A percentile compares a stretch with the other conserved stretches of the same genome.
These are phyloP conservation scores for Knipowitschia caucasica DNA, from an alignment of 2,797 vertebrate species.

Conservation along the genomic window DNA sequence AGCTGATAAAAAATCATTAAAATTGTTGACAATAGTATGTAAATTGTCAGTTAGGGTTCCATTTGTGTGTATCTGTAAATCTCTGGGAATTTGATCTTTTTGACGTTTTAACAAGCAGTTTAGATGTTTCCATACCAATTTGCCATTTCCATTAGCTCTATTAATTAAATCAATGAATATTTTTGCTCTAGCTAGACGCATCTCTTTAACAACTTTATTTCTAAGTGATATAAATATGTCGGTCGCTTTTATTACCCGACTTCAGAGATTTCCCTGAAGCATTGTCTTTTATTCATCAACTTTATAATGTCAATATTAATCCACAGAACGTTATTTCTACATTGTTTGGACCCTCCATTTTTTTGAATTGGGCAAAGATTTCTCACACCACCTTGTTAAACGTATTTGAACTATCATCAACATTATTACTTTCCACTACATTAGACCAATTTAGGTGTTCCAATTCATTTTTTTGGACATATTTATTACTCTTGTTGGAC, in stretches of 20 bases:
- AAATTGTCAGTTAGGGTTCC: too few relatives aligned
- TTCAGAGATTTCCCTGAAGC: background rate
- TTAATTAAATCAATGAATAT: background rate
- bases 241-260: background rate
- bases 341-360: background rate
- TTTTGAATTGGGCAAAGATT: background rate
- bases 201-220: too few relatives aligned
- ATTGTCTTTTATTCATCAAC: slow-evolving; percentile 7
- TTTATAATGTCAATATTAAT: background rate
- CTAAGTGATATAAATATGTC: too few relatives aligned
- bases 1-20: background rate
- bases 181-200: background rate
- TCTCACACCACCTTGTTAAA: background rate
- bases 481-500: background rate
- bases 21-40: too few relatives aligned
- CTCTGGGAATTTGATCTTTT: background rate
- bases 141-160: background rate
- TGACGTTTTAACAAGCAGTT: background rate
- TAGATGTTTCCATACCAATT: background rate
- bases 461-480: background rate
- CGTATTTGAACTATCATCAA: background rate
- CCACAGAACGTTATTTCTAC: background rate
- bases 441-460: too few relatives aligned
- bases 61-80: background rate
- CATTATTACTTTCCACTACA: background rate